Evolutionary conservation across 2,888 invertebrate genomes (phyloP).

Genomic region (Anticlea derivata): DNA sequence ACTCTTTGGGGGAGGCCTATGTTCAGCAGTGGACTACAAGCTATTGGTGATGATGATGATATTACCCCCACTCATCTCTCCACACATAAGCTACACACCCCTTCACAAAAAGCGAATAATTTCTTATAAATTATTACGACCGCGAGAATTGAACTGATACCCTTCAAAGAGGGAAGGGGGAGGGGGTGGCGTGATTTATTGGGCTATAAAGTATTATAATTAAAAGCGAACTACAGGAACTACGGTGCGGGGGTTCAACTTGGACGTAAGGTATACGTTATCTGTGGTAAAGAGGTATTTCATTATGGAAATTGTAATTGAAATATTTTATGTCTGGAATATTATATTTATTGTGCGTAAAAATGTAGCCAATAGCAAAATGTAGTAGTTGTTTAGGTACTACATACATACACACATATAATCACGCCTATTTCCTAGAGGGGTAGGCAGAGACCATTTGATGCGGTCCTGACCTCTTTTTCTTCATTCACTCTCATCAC

Average conservation of each 20-base stretch:
- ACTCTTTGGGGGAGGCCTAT: no score
- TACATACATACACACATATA: no score
- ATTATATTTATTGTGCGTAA: not conserved
- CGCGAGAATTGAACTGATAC: conserved; percentile 88
- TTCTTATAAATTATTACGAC: conserved; percentile 87
- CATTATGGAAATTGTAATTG: conserved; percentile 7
- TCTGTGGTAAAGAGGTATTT: conserved; percentile 24
- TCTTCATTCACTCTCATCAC: no score
- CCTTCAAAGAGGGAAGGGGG: conserved; percentile 75
- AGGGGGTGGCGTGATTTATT: conserved; percentile 87
- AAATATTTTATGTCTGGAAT: not conserved
- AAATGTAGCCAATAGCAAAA: no score
- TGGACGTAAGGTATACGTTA: conserved; percentile 31
- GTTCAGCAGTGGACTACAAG: no score
- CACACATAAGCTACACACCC: conserved; percentile 15
- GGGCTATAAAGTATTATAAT: conserved; percentile 92
- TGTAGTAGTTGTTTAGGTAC: no score
- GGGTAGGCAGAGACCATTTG: no score
- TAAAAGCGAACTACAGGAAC: conserved; percentile 86
- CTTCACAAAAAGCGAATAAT: conserved; percentile 78
- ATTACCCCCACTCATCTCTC: not conserved
- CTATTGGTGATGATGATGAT: no score
- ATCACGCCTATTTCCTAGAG: no score
- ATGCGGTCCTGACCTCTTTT: no score
- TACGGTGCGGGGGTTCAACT: conserved; percentile 50